A percentile compares a stretch with the other conserved stretches of the same genome.
Evolutionary conservation across 2,797 vertebrate genomes (phyloP).

Genomic region (Bufotes viridis): DNA sequence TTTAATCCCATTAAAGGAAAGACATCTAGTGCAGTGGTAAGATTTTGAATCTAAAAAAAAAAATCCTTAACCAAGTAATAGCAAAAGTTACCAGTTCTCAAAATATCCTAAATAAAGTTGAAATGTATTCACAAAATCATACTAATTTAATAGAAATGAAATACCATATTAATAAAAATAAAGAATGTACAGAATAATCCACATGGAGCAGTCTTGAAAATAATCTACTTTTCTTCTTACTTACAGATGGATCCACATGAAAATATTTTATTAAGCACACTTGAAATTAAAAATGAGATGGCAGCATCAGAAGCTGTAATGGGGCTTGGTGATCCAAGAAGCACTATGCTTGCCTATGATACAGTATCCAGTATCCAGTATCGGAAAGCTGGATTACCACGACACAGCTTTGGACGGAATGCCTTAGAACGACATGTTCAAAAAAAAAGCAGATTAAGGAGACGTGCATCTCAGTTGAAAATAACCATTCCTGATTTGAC

Average conservation of each 20-base stretch:
- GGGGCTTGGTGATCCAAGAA: conserved; percentile 90
- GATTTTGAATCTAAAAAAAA: no score
- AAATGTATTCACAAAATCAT: no score
- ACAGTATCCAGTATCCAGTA: conserved; percentile 93
- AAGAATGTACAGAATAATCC: neutral
- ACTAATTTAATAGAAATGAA: no score
- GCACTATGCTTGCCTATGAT: conserved; percentile 94
- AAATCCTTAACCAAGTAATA: no score
- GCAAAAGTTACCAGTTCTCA: no score
- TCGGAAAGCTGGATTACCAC: conserved; percentile 88
- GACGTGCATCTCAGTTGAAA: conserved; percentile 94
- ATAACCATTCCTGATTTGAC: conserved; percentile 97
- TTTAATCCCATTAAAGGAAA: no score
- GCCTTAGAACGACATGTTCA: conserved; percentile 92
- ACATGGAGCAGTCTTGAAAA: neutral
- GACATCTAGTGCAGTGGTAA: no score
- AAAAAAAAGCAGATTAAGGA: conserved; percentile 94
- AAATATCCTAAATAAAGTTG: no score
- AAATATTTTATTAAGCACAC: conserved; percentile 94
- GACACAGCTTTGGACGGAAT: conserved; percentile 92
- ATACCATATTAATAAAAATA: neutral
- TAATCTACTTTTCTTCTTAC: conserved; percentile 45
- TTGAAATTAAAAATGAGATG: conserved; percentile 99
- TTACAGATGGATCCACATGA: conserved; percentile 96
- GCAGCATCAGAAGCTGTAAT: conserved; percentile 90